phyloP scores from a whole-genome alignment of 2,113 vertebrate species.

The Calidris pugnax region DNA sequence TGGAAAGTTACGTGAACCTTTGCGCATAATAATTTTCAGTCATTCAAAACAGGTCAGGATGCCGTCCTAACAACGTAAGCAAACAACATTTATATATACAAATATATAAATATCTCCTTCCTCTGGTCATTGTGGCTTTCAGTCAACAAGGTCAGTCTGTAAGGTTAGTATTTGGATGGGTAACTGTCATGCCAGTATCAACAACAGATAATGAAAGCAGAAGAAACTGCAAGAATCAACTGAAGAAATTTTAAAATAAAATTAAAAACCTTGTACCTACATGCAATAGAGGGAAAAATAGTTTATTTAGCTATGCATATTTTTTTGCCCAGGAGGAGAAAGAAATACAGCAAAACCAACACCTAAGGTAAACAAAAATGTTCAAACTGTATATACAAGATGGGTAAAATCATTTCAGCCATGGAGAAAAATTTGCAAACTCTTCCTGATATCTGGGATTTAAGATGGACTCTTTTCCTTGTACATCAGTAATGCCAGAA shows the following conservation, averaged over 20 bases:
- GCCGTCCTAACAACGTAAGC: accelerated
- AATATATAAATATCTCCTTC: not conserved
- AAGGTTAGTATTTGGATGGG: not conserved
- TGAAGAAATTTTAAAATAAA: not conserved
- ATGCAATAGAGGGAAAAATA: accelerated
- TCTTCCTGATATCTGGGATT: not conserved
- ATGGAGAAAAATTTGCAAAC: accelerated
- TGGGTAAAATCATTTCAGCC: accelerated
- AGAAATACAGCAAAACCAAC: not conserved
- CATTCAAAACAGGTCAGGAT: not conserved
- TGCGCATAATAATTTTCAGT: not conserved
- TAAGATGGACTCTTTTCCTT: not conserved
- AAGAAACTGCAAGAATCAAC: not conserved
- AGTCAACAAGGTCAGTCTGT: not conserved
- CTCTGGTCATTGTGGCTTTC: not conserved
- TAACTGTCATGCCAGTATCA: not conserved
- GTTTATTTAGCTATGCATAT: accelerated
- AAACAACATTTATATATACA: not conserved
- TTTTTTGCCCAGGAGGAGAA: not conserved
- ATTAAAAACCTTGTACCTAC: not conserved
- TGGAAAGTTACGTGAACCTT: not conserved
- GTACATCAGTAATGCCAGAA: not conserved
- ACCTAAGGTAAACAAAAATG: not conserved
- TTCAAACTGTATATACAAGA: accelerated
- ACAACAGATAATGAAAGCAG: not conserved